Evolutionary conservation across 2,113 vertebrate species (phyloP), one percentile per base, ranked within the genome.

Genomic region (Antennarius striatus): DNA sequence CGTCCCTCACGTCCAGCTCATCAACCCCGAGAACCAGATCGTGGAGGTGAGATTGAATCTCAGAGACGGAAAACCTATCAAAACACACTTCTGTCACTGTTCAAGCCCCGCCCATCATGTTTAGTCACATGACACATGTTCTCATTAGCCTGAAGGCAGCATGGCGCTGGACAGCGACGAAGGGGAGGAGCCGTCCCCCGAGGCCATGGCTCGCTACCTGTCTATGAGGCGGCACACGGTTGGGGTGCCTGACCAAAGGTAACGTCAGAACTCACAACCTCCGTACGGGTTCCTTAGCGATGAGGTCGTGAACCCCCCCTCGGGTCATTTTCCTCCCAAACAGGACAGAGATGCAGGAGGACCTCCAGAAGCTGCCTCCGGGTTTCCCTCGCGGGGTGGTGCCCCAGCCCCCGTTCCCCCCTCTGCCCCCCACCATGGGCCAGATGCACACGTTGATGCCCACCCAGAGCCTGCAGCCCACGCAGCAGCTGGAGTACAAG

Each of bases 21-120:
- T 99, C 91, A 99, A 99, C 89, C 98, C 98, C 0, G 98, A 99
- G 82, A 99, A 99, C 92, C 97, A 99, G 48, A 98, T 99, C 4
- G 96, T 99, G 65, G 97, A 99, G 96, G 98, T 95, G 78, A 95
- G 95, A 81, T 5, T 22, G 22, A 22, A 1, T 22, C 22, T 22
- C 22, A 22, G 22, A 22, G 22, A 22, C 2, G 22, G 22, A 22
- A 22, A 22, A n/a, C n/a, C n/a, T n/a, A n/a, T n/a, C n/a, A n/a
- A n/a, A n/a, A 40, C 5, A 3, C 39, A 6, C 5, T 7, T 7
- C 39, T 6, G 5, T 40, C 10, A 40, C 39, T 10, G 39, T 40
- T 22, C 32, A 36, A 36, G 32, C 32, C 32, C 32, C 32, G 3
- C 32, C 32, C 32, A 36, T 36, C 32, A 36, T 7, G 32, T 36